Evolutionary conservation across 2,797 vertebrate species (phyloP), one percentile per base, ranked within the genome.

Genomic region (Borostomias antarcticus): DNA sequence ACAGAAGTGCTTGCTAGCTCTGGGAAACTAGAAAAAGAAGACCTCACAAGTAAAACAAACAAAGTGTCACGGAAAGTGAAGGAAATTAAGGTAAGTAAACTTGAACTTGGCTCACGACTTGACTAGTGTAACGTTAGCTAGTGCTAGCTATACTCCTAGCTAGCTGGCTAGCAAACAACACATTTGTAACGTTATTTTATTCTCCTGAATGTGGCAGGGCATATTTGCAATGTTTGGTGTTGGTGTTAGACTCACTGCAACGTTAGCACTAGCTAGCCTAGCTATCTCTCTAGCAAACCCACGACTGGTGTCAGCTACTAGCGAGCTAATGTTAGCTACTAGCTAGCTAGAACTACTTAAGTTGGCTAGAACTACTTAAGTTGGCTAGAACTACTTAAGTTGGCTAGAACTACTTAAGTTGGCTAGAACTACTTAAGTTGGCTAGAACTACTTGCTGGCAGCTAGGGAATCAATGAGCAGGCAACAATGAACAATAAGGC

Each of bases 11-110:
- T 99, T 70, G 93, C 94, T 1, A 94, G 91, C 70, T 96, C 96
- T 1, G 96, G 96, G 2, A 94, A 93, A 67, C 86, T 98, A 50
- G 95, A 97, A 87, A 97, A 96, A 83, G 97, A 98, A 58, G 94
- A 95, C 37, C 73, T 98, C 54, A 85, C 93, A 25, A 81, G 89
- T 8, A 95, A 95, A 81, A 95, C 98, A 59, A 90, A 90, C 67
- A 94, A 91, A 69, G 85, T 99, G 69, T 96, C 96, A 2, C 91
- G 92, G 28, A 93, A 93, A 62, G 95, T 96, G 80, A 95, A 97
- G 72, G 96, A 98, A 78, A 94, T 94, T 2, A 98, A 97, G 96
- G 97, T 95, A 92, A 83, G 66, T 0, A 19, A 1, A 13, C 0
- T 40, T 37, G 2, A 52, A 61, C 61, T 35, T 60, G 21, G 11